phyloP scores from a whole-genome alignment of 2,113 vertebrate genomes.

The Acrocephalus arundinaceus region DNA sequence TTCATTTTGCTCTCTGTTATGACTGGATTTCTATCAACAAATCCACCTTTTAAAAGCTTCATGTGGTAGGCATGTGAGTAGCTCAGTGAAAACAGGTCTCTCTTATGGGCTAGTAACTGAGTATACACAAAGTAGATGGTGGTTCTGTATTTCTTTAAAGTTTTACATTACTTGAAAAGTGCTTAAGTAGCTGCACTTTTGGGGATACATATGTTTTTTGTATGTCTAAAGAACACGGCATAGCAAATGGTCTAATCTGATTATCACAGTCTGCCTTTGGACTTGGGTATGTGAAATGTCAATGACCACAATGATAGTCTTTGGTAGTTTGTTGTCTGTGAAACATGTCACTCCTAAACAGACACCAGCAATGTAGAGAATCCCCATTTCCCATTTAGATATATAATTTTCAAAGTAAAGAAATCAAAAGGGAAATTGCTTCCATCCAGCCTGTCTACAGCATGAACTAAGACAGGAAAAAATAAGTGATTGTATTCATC shows the following conservation, averaged over 20 bases:
- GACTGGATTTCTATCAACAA: neutral
- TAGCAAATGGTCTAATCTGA: neutral
- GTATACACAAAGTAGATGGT: neutral
- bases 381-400: neutral
- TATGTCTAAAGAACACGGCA: fast-evolving
- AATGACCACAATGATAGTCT: neutral
- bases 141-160: neutral
- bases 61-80: neutral
- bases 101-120: neutral
- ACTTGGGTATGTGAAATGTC: neutral
- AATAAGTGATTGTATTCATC: neutral
- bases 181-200: neutral
- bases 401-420: neutral
- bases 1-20: neutral
- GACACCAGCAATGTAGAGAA: neutral
- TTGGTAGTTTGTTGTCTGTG: neutral
- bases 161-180: neutral
- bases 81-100: neutral
- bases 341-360: neutral
- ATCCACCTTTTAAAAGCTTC: neutral
- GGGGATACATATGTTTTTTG: neutral
- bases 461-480: neutral
- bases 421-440: neutral
- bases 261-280: neutral
- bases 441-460: neutral